Base-by-base conservation (phyloP, 1,140 invertebrate genomes). In the Zelostemma sp. region DNA sequence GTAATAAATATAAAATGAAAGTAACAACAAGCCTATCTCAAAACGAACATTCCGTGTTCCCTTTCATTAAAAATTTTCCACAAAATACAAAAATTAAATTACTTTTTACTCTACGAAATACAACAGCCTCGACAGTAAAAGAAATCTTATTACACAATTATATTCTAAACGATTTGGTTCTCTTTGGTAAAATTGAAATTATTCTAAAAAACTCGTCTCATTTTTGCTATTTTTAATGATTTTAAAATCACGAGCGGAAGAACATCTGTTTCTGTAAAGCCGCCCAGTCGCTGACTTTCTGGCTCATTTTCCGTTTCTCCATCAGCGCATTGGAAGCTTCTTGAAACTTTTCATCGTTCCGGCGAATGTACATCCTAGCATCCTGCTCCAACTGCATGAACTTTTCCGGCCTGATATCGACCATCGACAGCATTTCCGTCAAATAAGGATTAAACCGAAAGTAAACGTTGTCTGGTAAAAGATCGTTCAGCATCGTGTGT, bases 371-470 rank as follows among this genome's bases (percentile, higher is more conserved):
- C 84, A 93, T 92, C 33, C 87, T 77, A 0, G 93, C 90, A 82
- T 93, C 91, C 33, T 86, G 81, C 67, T 91, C 86, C 33, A 93
- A 73, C 74, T 87, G 88, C 45, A 85, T 77, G 0, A 91, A 77
- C 75, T 91, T 92, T 6, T 89, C 89, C 1, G 90, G 88, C 65
- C 92, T 84, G 33, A 92, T 93, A 83, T 97, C 96, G 75, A 95
- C 93, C 86, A 98, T 91, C 1, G 88, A 86, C 16, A 95, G 86
- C 77, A 93, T 90, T 78, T 95, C 92, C 45, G 91, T 92, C 28
- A 97, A 85, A 72, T 95, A 95, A 0, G 96, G 96, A 85, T 97
- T 97, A 79, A 98, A 93, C 6, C 96, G 89, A 77, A 90, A 97
- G 81, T 98, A 98, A 14, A 89, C 88, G 15, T 90, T 86, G 0